Percentiles rank a stretch among this genome's conserved stretches.
phyloP scores from a whole-genome alignment of 2,113 vertebrate species.

The Psittacula cyanocephala region DNA sequence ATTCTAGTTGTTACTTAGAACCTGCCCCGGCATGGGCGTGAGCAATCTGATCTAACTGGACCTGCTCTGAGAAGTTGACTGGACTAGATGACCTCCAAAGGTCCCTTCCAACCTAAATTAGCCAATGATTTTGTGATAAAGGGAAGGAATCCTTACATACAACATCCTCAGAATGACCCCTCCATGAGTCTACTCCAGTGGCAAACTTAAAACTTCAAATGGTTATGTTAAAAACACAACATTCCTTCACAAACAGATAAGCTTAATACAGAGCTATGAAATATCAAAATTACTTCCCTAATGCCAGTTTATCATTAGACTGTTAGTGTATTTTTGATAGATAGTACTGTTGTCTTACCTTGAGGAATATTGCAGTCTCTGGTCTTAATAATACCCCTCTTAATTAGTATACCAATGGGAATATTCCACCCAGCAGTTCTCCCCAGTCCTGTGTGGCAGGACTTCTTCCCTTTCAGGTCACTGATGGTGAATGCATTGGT shows the following conservation, averaged over 20 bases:
- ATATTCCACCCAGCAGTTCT: slow-evolving; percentile 89
- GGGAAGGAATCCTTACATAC: rapidly evolving
- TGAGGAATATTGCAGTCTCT: slow-evolving; percentile 80
- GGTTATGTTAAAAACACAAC: background rate
- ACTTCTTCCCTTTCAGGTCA: slow-evolving; percentile 82
- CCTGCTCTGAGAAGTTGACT: background rate
- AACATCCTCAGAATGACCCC: background rate
- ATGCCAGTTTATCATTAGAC: background rate
- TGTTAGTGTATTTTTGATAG: background rate
- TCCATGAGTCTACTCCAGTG: background rate
- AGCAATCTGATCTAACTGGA: background rate
- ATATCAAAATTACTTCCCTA: background rate
- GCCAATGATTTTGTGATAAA: background rate
- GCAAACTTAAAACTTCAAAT: background rate
- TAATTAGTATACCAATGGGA: slow-evolving; percentile 81
- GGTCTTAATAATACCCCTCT: slow-evolving; percentile 80
- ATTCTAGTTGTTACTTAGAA: background rate
- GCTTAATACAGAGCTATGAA: background rate
- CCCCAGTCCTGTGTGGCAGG: slow-evolving; percentile 87
- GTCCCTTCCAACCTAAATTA: background rate
- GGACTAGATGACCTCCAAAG: background rate
- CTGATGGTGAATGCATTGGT: slow-evolving; percentile 76
- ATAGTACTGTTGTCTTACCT: slow-evolving; percentile 73
- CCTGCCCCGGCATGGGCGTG: background rate
- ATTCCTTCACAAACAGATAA: background rate